Base-by-base conservation (phyloP, 2,113 vertebrate species). In the Callipepla squamata region DNA sequence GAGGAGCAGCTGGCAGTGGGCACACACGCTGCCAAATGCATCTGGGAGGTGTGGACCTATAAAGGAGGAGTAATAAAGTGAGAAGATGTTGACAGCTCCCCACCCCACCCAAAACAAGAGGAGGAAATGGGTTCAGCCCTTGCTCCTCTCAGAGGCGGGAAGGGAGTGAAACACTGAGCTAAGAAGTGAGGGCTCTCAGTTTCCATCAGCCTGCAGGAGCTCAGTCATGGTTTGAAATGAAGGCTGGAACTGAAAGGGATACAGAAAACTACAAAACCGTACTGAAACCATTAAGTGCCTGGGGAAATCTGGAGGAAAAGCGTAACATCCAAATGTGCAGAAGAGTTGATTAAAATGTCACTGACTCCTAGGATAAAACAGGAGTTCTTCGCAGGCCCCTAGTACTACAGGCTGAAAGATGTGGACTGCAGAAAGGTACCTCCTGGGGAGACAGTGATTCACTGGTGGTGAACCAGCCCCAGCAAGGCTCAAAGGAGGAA, bases 341-440 rank as follows among this genome's bases (percentile, higher is more conserved):
- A 80, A 66, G 50, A 69, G 59, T 14, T 92, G 59, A 93, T 88
- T 92, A 74, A 92, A 92, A 92, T 85, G 55, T 95, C 76, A 80
- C 67, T 36, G 38, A 66, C 36, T 85, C 67, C 58, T 26, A 12
- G 67, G 68, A 11, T 82, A 78, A 82, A 40, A 0, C 18, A 68
- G 19, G 63, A 16, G n/a, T 73, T 53, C 47, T 47, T 8, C 45
- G 72, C 76, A 66, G 67, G 70, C 48, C 51, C 53, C 53, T 38
- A 6, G n/a, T 36, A 34, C 36, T 13, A 6, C 40, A 48, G 32
- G n/a, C 55, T 73, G 68, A 40, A 69, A 85, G 72, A 34, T 32
- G 40, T 30, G 78, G 44, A 25, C 82, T 76, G 53, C 36, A 32
- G 61, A 81, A 79, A 73, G 63, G 44, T 48, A 47, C 40, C 63